These are phyloP conservation scores for Desmodus rotundus DNA, from an alignment of 2,113 vertebrate genomes.

Conservation along the genomic window DNA sequence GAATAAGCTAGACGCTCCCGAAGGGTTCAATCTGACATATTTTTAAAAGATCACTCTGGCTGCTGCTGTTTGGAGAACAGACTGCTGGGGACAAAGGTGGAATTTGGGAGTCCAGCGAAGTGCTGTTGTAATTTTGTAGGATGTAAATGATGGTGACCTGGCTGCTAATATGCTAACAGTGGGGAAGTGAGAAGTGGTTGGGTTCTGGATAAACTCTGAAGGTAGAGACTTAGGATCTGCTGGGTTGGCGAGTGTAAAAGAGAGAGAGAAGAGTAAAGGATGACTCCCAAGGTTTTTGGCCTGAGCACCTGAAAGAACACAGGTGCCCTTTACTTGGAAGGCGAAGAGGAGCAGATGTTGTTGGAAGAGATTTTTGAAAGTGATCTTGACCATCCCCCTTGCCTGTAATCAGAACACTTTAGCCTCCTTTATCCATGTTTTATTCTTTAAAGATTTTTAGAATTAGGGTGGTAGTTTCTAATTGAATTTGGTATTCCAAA, in stretches of 20 bases:
- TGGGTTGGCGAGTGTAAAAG: not conserved
- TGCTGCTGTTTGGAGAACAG: not conserved
- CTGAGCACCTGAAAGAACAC: not conserved
- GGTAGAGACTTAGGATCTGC: not conserved
- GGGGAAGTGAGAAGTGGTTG: not conserved
- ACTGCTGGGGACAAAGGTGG: not conserved
- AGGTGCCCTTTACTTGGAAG: not conserved
- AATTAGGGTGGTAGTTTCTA: not conserved
- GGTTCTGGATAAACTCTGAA: not conserved
- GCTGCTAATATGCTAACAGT: not conserved
- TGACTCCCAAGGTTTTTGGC: not conserved
- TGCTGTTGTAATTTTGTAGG: not conserved
- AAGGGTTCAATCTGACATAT: not conserved
- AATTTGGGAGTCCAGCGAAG: not conserved
- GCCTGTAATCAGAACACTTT: not conserved
- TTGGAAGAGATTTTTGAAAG: not conserved
- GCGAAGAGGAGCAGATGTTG: not conserved
- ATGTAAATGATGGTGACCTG: not conserved
- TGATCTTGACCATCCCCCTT: not conserved
- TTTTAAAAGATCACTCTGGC: not conserved
- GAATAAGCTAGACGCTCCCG: not conserved
- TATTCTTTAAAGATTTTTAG: not conserved
- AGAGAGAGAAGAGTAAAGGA: not conserved
- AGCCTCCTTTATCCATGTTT: not conserved
- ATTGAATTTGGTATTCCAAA: constrained; percentile 1